These are phyloP conservation scores for Polyodon spathula DNA, from an alignment of 2,113 vertebrate genomes.

Conservation along the genomic window DNA sequence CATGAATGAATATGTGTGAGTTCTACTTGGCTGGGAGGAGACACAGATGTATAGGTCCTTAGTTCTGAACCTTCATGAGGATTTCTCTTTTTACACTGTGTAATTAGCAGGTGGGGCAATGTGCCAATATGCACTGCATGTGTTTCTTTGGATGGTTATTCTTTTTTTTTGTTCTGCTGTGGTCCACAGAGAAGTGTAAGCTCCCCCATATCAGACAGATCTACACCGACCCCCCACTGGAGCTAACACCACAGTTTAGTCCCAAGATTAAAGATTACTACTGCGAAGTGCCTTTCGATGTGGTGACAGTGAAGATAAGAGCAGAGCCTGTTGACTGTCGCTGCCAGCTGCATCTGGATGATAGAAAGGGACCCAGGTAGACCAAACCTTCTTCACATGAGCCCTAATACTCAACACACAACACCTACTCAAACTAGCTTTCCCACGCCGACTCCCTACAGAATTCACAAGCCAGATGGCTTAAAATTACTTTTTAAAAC, in stretches of 20 bases:
- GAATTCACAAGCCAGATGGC: too few species aligned
- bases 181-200: conserved; percentile 51
- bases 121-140: too few species aligned
- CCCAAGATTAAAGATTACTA: conserved; percentile 75
- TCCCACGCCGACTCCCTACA: not conserved
- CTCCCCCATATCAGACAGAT: conserved; percentile 73
- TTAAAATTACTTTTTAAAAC: too few species aligned
- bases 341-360: conserved; percentile 68
- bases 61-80: too few species aligned
- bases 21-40: too few species aligned
- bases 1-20: too few species aligned
- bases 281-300: conserved; percentile 79
- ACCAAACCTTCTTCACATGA: not conserved
- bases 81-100: too few species aligned
- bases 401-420: conserved; percentile 8
- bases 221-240: conserved; percentile 71
- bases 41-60: too few species aligned
- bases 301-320: conserved; percentile 66
- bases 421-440: not conserved
- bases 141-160: too few species aligned
- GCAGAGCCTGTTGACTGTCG: conserved; percentile 60
- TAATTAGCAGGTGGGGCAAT: too few species aligned
- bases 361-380: conserved; percentile 76
- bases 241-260: conserved; percentile 73
- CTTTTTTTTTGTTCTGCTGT: not conserved